Base-by-base conservation (phyloP, 2,888 invertebrate species). In the Machimus rusticus region DNA sequence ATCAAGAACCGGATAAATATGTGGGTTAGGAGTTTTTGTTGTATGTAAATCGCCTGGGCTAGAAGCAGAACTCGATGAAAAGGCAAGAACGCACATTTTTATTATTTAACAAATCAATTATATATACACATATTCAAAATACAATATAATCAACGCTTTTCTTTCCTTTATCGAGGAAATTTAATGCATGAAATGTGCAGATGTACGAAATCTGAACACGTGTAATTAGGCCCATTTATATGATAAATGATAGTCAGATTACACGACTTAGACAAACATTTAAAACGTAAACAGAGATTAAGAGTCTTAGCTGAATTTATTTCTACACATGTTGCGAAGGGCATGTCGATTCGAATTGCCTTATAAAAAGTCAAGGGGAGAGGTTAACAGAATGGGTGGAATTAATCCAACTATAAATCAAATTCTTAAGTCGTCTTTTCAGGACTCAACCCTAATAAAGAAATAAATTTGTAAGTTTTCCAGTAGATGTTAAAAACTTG, bases 241-340 rank as follows among this genome's bases (percentile, higher is more conserved):
- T 77, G 77, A 77, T 77, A 79, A 46, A 79, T 79, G 79, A 43
- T 90, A 90, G 28, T 89, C 89, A 89, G 89, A 87, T 89, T 88
- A 89, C 12, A 28, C 28, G 66, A 66, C 28, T 31, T 37, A 39
- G 9, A 16, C 34, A 37, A 77, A 77, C 39, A 19, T 90, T 90
- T 90, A 90, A 91, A 91, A 91, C 90, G 90, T 90, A 92, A 92
- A 92, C 91, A 92, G 90, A 90, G 89, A 90, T 92, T 91, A 90
- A 90, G 91, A 91, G 92, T 91, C 91, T 89, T 81, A 89, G 86
- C 12, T 66, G 90, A 91, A 92, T 90, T 90, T 90, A 90, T 90
- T 91, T 91, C 91, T 92, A 92, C 92, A 92, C 92, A 92, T 92
- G 92, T 92, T 90, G 12, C 66, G 23, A 66, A 28, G 23, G 28